Evolutionary conservation across 2,797 vertebrate genomes (phyloP).

Genomic region (Staurois parvus): DNA sequence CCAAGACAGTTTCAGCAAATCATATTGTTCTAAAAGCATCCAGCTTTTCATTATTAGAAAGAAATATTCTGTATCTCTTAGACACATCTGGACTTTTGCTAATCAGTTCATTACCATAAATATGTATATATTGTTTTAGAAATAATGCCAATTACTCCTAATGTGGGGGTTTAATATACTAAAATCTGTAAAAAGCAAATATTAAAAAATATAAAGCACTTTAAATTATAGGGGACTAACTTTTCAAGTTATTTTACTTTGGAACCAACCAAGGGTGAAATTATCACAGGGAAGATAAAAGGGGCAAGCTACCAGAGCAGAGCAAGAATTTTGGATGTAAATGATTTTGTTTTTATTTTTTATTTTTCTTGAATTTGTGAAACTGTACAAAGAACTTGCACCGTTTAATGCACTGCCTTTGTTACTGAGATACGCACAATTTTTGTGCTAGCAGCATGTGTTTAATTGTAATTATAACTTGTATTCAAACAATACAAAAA

Average conservation of each 20-base stretch:
- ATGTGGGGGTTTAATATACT: background rate
- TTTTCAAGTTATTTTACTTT: conserved; percentile 17
- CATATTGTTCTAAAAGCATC: background rate
- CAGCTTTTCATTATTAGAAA: conserved; percentile 14
- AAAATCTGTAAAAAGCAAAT: background rate
- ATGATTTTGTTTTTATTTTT: conserved; percentile 20
- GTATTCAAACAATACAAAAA: background rate
- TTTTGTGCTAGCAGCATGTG: background rate
- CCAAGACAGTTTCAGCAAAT: conserved; percentile 20
- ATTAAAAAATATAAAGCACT: background rate
- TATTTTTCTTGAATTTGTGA: background rate
- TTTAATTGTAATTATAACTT: background rate
- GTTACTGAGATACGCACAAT: background rate
- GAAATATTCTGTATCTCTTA: background rate
- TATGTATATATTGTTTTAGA: background rate
- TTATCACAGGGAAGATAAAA: conserved; percentile 22
- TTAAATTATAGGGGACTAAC: conserved; percentile 25
- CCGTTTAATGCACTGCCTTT: background rate
- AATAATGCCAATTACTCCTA: background rate
- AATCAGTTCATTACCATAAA: background rate
- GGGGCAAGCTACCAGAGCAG: background rate
- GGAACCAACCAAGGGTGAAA: conserved; percentile 29
- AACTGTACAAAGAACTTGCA: background rate
- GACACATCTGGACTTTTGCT: background rate
- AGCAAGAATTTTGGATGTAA: background rate